A percentile compares a stretch with the other conserved stretches of the same genome.
Evolutionary conservation across 2,113 vertebrate species (phyloP).

Genomic region (Nanorana parkeri): DNA sequence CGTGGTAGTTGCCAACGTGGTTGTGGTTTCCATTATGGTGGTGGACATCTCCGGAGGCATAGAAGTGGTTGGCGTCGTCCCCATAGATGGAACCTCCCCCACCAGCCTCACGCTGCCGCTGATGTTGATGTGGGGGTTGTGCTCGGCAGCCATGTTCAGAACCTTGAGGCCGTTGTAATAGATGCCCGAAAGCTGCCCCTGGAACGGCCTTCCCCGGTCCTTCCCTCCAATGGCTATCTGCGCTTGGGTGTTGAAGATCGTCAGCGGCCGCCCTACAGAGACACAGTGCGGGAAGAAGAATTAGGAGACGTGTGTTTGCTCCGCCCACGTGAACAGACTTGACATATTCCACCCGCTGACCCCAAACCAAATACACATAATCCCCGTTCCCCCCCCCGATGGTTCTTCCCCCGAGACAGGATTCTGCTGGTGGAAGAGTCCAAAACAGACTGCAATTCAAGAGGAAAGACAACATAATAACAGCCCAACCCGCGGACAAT

Average conservation of each 20-base stretch:
- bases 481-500: no score
- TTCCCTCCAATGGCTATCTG: slow-evolving; percentile 96
- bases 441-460: no score
- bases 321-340: no score
- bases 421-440: no score
- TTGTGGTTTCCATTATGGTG: slow-evolving; percentile 97
- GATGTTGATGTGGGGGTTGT: slow-evolving; percentile 92
- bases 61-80: slow-evolving; percentile 88
- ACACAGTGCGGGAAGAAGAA: not conserved
- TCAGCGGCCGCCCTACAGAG: slow-evolving; percentile 90
- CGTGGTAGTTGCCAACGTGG: slow-evolving; percentile 94
- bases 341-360: no score
- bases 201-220: slow-evolving; percentile 93
- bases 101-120: slow-evolving; percentile 95
- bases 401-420: no score
- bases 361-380: no score
- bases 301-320: no score
- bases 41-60: slow-evolving; percentile 96
- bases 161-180: slow-evolving; percentile 98
- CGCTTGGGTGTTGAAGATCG: slow-evolving; percentile 99
- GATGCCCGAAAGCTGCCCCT: slow-evolving; percentile 96
- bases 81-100: slow-evolving; percentile 90
- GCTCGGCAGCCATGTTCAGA: slow-evolving; percentile 96
- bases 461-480: no score
- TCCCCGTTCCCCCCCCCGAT: no score